A percentile compares a stretch with the other conserved stretches of the same genome.
phyloP scores from a whole-genome alignment of 2,888 invertebrate genomes.

The Monoplex corrugatus region DNA sequence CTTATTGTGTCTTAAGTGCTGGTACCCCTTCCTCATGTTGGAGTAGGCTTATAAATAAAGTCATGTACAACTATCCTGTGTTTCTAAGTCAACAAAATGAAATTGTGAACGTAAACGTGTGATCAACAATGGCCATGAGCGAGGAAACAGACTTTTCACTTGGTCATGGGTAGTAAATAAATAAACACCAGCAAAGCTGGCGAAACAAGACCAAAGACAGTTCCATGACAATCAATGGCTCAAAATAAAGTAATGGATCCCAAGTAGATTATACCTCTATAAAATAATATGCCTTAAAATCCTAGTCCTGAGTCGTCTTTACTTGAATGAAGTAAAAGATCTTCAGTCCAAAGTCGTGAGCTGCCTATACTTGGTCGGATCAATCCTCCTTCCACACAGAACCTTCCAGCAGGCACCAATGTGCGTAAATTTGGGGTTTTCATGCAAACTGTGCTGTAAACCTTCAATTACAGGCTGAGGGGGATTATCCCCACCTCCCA shows the following conservation, averaged over 20 bases:
- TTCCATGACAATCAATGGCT: background rate
- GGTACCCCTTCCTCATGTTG: background rate
- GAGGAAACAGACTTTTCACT: no score
- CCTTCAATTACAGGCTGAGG: constrained; percentile 27
- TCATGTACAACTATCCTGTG: background rate
- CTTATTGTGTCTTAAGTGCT: background rate
- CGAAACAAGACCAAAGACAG: background rate
- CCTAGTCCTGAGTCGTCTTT: background rate
- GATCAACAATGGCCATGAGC: background rate
- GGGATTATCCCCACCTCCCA: constrained; percentile 6
- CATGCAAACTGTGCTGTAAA: background rate
- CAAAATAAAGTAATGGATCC: background rate
- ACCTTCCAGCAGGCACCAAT: background rate
- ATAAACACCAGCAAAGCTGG: background rate
- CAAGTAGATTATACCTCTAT: no score
- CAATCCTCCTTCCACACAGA: background rate
- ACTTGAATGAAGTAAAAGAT: background rate
- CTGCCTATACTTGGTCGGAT: background rate
- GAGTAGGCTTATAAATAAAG: background rate
- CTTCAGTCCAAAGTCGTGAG: background rate
- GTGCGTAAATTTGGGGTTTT: background rate
- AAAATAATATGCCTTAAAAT: no score
- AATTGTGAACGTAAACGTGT: no score
- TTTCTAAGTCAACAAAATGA: no score
- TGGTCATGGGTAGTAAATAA: background rate